Conservation (phyloP, 2,113 vertebrate genomes). For the Cynopterus brachyotis region DNA sequence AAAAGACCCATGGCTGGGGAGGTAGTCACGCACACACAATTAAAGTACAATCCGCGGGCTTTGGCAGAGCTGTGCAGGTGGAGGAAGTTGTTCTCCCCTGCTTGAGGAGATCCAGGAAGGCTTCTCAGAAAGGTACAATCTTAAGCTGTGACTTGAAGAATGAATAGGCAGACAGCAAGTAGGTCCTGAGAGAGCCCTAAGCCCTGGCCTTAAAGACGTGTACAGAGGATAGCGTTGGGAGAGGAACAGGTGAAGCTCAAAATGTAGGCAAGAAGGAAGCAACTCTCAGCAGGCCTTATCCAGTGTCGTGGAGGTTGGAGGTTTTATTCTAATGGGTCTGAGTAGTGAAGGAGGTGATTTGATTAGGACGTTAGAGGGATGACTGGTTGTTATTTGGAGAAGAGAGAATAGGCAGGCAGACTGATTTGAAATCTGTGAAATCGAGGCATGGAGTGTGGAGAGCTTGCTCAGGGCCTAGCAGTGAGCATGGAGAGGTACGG, state of each 20-base stretch:
- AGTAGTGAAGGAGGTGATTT: not conserved
- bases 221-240: not conserved
- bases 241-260: not conserved
- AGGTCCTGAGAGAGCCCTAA: not conserved
- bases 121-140: not conserved
- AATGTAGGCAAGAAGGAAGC: not conserved
- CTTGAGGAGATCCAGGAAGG: not conserved
- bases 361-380: not conserved
- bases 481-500: not conserved
- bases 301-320: not conserved
- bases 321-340: not conserved
- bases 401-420: not conserved
- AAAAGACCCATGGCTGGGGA: not conserved
- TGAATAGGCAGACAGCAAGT: not conserved
- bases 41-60: not conserved
- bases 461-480: not conserved
- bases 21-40: not conserved
- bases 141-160: not conserved
- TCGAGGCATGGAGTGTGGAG: not conserved
- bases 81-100: not conserved
- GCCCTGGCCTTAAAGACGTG: not conserved
- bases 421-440: not conserved
- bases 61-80: not conserved
- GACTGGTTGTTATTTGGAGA: not conserved
- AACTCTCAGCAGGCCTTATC: not conserved